Evolutionary conservation across 2,113 vertebrate species (phyloP).

Genomic region (Pseudonaja textilis): DNA sequence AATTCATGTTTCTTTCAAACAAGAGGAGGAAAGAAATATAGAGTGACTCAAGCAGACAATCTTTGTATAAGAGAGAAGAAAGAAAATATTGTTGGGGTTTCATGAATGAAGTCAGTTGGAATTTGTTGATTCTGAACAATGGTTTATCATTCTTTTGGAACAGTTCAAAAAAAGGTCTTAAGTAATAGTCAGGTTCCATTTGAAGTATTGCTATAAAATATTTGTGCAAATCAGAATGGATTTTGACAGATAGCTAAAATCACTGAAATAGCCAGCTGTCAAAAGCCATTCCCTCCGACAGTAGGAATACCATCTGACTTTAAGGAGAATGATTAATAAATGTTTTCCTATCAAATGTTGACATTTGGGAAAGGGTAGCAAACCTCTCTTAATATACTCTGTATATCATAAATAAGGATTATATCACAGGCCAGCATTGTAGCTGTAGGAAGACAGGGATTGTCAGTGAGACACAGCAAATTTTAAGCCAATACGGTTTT

Average conservation of each 20-base stretch:
- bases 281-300: background rate
- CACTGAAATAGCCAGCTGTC: background rate
- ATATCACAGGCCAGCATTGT: background rate
- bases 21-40: background rate
- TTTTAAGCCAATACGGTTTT: background rate
- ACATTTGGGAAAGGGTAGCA: background rate
- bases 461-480: background rate
- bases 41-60: background rate
- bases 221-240: background rate
- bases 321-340: background rate
- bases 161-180: background rate
- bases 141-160: background rate
- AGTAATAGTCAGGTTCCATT: background rate
- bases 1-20: background rate
- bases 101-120: background rate
- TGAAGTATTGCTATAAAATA: background rate
- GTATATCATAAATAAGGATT: background rate
- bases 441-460: background rate
- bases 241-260: background rate
- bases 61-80: background rate
- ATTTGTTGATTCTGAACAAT: background rate
- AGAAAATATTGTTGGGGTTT: background rate
- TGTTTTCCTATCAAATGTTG: background rate
- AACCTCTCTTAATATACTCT: background rate
- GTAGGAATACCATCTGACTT: background rate